Base-by-base conservation (phyloP, 2,797 vertebrate species). In the Crocodylus rhombifer region DNA sequence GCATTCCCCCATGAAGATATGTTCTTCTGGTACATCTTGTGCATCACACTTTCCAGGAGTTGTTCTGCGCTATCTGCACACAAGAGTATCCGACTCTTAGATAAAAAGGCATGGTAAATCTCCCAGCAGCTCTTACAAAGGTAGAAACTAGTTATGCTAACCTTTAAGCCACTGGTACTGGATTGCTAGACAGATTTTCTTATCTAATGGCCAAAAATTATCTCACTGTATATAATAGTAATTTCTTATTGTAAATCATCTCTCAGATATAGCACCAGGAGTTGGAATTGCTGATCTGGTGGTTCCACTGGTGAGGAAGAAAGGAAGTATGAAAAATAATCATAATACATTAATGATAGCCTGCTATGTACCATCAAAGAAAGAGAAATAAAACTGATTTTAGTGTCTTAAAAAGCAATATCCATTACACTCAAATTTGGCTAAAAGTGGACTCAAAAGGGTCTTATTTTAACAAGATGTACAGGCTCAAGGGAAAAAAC, bases 391-490 rank as follows among this genome's bases (percentile, higher is more conserved):
- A 97, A 97, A 95, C 86, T 87, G 91, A 93, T 96, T 96, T 97
- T 93, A 95, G 77, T 95, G 88, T 93, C 86, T 97, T 96, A 96
- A 94, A 97, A 96, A 96, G 95, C 93, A 97, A 96, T 94, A 96
- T 96, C 93, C 88, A 94, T 97, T 97, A 96, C 96, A 97, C 86
- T 97, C 77, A 90, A 88, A 95, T 96, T 96, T 96, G 94, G 82
- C 92, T 94, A 97, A 74, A 89, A 94, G 86, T 93, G 63, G 87
- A 92, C 87, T 95, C 86, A 88, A 97, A 96, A 91, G 89, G 80
- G 89, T 94, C 84, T 95, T 94, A 95, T 95, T 95, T 97, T 94
- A 94, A 36, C 82, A 94, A 94, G 87, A 95, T 64, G 80, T 92
- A 95, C 83, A 82, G 88, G 77, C 91, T 94, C 57, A 62, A 77